Conservation (phyloP, 2,797 vertebrate species). For the Scarus forsteni region DNA sequence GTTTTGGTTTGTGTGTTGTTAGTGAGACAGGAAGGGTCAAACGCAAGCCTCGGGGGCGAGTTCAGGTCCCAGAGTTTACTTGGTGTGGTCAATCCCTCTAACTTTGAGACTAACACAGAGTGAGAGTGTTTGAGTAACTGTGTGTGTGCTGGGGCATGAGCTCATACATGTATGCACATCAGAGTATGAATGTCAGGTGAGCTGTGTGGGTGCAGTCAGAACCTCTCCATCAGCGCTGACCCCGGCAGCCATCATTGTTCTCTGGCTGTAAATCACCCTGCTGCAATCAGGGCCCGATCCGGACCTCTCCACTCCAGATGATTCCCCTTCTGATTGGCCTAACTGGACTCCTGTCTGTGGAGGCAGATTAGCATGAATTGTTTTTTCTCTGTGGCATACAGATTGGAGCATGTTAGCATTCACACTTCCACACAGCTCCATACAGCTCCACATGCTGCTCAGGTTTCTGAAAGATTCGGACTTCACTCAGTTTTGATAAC, state of each 20-base stretch:
- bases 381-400: slow-evolving; percentile 83
- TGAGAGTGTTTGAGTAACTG: slow-evolving; percentile 19
- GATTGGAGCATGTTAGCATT: slow-evolving; percentile 82
- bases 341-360: slow-evolving; percentile 86
- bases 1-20: slow-evolving; percentile 79
- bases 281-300: slow-evolving; percentile 84
- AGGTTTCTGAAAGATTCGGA: slow-evolving; percentile 34
- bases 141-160: slow-evolving; percentile 2
- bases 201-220: slow-evolving; percentile 57
- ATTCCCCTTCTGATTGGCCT: slow-evolving; percentile 87
- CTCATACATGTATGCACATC: slow-evolving; percentile 62
- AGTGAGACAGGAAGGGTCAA: slow-evolving; percentile 75
- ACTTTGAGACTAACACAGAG: slow-evolving; percentile 39
- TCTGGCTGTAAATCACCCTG: slow-evolving; percentile 83
- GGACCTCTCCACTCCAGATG: slow-evolving; percentile 82
- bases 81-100: slow-evolving; percentile 25
- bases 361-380: slow-evolving; percentile 84
- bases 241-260: slow-evolving; percentile 82
- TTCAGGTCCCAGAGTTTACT: slow-evolving; percentile 62
- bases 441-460: slow-evolving; percentile 10
- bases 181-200: slow-evolving; percentile 67
- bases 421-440: slow-evolving; percentile 53
- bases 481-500: slow-evolving; percentile 33
- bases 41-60: slow-evolving; percentile 67
- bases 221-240: slow-evolving; percentile 78